phyloP scores from a whole-genome alignment of 2,113 vertebrate species.

The Oncorhynchus nerka region DNA sequence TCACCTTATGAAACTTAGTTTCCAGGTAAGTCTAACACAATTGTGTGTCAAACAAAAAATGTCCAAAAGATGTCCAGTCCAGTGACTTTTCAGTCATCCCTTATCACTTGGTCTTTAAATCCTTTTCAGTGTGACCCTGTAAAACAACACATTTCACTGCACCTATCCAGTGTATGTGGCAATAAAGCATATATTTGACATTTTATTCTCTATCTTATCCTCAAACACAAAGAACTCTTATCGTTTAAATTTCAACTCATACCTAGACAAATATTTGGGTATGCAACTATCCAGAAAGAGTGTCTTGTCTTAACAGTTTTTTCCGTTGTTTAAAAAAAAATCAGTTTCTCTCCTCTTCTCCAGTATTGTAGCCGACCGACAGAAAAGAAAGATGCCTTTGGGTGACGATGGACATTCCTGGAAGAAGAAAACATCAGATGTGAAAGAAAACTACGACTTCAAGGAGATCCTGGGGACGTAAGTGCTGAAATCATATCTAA shows the following conservation, averaged over 20 bases:
- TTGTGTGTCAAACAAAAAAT: background rate
- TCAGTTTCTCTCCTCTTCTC: background rate
- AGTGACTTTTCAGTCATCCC: background rate
- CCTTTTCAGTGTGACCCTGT: too few relatives aligned
- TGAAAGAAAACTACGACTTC: constrained; percentile 80
- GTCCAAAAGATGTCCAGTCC: background rate
- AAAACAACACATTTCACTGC: too few relatives aligned
- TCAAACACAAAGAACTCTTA: background rate
- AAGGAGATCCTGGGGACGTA: constrained; percentile 79
- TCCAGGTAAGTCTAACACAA: background rate
- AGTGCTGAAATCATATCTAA: constrained; percentile 52
- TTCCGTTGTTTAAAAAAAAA: too few relatives aligned
- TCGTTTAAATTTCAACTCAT: background rate
- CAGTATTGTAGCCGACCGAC: constrained; percentile 68
- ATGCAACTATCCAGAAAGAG: background rate
- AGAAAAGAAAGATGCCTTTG: constrained; percentile 77
- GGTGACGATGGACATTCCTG: constrained; percentile 75
- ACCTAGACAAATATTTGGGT: background rate
- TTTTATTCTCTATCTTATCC: too few relatives aligned
- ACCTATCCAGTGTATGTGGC: too few relatives aligned
- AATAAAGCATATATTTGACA: too few relatives aligned
- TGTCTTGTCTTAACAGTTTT: background rate
- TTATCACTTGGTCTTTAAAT: background rate
- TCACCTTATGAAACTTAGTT: background rate
- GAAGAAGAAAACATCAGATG: constrained; percentile 77